Percentiles rank a stretch among this genome's conserved stretches.
Evolutionary conservation across 2,888 invertebrate genomes (phyloP).

Genomic region (Adela reaumurella): DNA sequence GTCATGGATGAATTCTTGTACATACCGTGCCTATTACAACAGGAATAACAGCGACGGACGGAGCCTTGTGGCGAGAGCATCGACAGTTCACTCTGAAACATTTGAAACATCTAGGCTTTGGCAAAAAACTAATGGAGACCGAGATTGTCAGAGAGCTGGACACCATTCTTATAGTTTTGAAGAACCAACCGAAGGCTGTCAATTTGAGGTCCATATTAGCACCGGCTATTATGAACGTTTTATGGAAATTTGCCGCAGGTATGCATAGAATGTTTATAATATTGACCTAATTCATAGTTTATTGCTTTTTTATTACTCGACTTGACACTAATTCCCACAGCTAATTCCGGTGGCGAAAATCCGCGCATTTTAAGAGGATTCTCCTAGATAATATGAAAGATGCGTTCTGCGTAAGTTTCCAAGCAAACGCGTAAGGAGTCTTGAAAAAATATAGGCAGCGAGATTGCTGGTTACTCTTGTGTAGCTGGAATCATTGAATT

Average conservation of each 20-base stretch:
- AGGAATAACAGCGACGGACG: slow-evolving; percentile 70
- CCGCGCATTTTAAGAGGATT: too few species aligned
- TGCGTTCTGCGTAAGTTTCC: too few species aligned
- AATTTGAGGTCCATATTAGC: slow-evolving; percentile 53
- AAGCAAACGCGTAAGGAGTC: too few species aligned
- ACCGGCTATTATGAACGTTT: slow-evolving; percentile 61
- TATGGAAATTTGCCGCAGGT: slow-evolving; percentile 70
- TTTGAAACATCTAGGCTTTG: slow-evolving; percentile 61
- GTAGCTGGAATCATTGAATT: too few species aligned
- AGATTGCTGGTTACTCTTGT: too few species aligned
- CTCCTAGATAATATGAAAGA: too few species aligned
- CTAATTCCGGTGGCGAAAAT: too few species aligned
- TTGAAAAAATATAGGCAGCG: too few species aligned
- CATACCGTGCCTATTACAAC: too few species aligned
- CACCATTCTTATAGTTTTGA: slow-evolving; percentile 43
- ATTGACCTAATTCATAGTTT: too few species aligned
- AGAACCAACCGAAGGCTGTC: slow-evolving; percentile 30
- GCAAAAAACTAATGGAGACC: slow-evolving; percentile 57
- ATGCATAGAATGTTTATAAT: slow-evolving; percentile 22
- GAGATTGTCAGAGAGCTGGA: slow-evolving; percentile 56
- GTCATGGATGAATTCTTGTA: too few species aligned
- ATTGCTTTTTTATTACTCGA: not conserved
- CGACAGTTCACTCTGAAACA: slow-evolving; percentile 64
- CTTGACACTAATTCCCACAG: too few species aligned
- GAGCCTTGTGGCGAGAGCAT: slow-evolving; percentile 62